Base-by-base conservation (phyloP, 2,113 vertebrate genomes). In the Alces alces region DNA sequence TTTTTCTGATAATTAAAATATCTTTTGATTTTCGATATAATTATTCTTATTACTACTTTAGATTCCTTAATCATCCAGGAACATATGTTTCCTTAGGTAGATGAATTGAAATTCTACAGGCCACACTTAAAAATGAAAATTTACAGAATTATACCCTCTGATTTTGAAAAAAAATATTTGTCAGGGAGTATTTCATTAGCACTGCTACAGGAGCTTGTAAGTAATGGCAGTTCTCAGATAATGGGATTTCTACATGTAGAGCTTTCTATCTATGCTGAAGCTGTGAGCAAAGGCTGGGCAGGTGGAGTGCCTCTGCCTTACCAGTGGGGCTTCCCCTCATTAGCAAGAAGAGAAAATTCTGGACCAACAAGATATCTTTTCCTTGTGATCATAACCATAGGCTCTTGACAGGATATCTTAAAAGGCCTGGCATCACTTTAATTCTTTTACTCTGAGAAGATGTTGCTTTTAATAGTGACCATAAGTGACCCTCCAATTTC, bases 1-100 rank as follows among this genome's bases (percentile, higher is more conserved):
- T 50, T 87, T 93, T 86, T 91, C 78, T 17, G 61, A 64, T 86
- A 83, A 43, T 64, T 83, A 76, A 93, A 91, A 91, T 79, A 93
- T 33, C 10, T 33, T 92, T 55, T 79, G 33, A 84, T 76, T 95
- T 86, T 86, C 39, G 21, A 93, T 73, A 8, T 73, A 39, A 82
- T 70, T 54, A 57, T 28, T 73, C 16, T 15, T 15, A 21, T 93
- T 43, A 92, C 27, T 39, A 61, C 43, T 70, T 61, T 55, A 83
- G 25, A 83, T 4, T 80, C n/a, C 28, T 90, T 83, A 87, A 78
- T 88, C 47, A 87, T 88, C 27, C 47, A 91, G 91, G 21, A 76
- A 21, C 17, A n/a, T 88, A 16, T 21, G 8, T 36, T 66, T 94
- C 33, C 21, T 96, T 88, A 91, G 52, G 36, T 39, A 82, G 17